These are phyloP conservation scores for Nebria ingens DNA, from an alignment of 1,140 invertebrate genomes.

Conservation along the genomic window DNA sequence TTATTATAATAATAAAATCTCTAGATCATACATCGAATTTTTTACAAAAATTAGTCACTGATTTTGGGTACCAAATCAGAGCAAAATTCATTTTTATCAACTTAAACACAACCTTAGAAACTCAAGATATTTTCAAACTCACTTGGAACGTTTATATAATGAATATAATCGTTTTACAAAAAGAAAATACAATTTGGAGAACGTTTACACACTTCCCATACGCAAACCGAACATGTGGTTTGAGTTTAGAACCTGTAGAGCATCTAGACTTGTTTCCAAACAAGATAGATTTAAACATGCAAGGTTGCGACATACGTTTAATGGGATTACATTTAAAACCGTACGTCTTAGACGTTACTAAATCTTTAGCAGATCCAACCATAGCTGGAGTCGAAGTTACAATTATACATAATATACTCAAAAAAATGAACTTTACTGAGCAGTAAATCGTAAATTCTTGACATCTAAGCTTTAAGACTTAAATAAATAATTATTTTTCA, in stretches of 20 bases:
- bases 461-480: too few species aligned
- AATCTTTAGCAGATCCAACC: neutral
- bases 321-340: neutral
- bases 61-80: too few species aligned
- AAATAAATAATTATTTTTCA: too few species aligned
- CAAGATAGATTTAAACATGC: neutral
- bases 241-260: neutral
- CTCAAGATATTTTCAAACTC: too few species aligned
- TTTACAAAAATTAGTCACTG: too few species aligned
- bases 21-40: too few species aligned
- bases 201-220: neutral
- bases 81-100: too few species aligned
- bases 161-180: constrained; percentile 3
- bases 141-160: neutral
- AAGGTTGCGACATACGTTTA: neutral
- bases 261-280: neutral
- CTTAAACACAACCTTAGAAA: too few species aligned
- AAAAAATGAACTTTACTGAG: neutral
- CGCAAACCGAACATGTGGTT: neutral
- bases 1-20: too few species aligned
- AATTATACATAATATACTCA: neutral
- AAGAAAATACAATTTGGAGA: too few species aligned
- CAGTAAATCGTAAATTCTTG: too few species aligned
- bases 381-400: neutral
- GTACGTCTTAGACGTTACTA: neutral